Evolutionary conservation across 2,888 invertebrate species (phyloP).

Genomic region (Aspidapion aeneum): DNA sequence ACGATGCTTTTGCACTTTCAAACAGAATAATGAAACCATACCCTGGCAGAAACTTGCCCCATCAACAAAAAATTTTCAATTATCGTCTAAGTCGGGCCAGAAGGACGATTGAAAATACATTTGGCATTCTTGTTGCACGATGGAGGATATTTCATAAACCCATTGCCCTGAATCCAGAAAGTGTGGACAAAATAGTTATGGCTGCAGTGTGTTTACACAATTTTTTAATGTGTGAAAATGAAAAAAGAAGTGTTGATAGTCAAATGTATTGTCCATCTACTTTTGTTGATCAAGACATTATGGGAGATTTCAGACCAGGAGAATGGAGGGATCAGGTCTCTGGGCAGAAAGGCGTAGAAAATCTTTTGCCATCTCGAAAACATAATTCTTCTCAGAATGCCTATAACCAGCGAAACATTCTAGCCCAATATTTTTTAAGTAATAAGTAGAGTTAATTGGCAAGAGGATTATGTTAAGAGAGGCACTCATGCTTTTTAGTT

Average conservation of each 20-base stretch:
- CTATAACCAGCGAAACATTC: too few species aligned
- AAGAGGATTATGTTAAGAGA: too few species aligned
- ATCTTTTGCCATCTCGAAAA: neutral
- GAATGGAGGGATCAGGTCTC: neutral
- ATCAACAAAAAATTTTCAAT: slow-evolving; percentile 23
- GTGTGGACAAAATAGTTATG: too few species aligned
- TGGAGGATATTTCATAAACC: slow-evolving; percentile 19
- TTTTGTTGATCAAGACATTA: neutral
- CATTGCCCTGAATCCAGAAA: neutral
- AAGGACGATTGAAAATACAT: slow-evolving; percentile 24
- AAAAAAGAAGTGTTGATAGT: neutral
- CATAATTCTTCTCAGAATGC: too few species aligned
- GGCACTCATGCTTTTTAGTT: too few species aligned
- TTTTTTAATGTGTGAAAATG: neutral
- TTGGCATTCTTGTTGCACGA: slow-evolving; percentile 22
- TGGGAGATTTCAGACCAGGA: neutral
- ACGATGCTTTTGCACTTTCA: slow-evolving; percentile 25
- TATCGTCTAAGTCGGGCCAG: slow-evolving; percentile 22
- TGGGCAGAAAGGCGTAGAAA: neutral
- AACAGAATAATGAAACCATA: slow-evolving; percentile 26
- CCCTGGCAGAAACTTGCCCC: slow-evolving; percentile 16
- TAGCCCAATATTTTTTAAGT: too few species aligned
- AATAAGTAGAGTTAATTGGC: too few species aligned
- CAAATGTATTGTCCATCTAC: neutral
- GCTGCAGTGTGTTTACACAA: neutral